Evolutionary conservation across 2,888 invertebrate species (phyloP).

Genomic region (Heliconius ethilla): DNA sequence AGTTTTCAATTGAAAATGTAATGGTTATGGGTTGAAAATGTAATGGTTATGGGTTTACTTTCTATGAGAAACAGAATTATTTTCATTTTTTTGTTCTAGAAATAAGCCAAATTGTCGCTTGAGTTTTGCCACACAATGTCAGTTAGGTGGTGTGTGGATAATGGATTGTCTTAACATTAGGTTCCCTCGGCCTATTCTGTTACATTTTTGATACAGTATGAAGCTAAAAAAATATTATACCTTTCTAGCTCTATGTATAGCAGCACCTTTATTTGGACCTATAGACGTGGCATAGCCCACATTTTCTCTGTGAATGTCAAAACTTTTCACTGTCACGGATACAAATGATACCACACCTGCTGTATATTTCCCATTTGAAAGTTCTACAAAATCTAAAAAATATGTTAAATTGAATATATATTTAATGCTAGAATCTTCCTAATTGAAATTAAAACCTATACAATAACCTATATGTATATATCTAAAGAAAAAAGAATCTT

Average conservation of each 20-base stretch:
- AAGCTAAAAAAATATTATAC: slow-evolving; percentile 42
- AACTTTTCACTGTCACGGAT: slow-evolving; percentile 66
- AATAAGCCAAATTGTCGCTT: too few species aligned
- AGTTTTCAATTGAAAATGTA: too few species aligned
- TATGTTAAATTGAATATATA: background rate
- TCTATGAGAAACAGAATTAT: too few species aligned
- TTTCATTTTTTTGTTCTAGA: too few species aligned
- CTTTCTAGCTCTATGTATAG: slow-evolving; percentile 76
- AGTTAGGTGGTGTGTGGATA: background rate
- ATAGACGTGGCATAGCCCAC: slow-evolving; percentile 73
- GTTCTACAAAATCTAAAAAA: slow-evolving; percentile 73
- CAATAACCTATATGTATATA: too few species aligned
- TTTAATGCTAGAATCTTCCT: too few species aligned
- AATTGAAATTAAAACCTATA: too few species aligned
- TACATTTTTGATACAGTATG: background rate
- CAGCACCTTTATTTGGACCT: slow-evolving; percentile 67
- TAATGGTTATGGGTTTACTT: too few species aligned
- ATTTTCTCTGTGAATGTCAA: slow-evolving; percentile 76
- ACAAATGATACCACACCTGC: slow-evolving; percentile 76
- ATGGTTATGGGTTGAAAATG: too few species aligned
- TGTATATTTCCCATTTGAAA: slow-evolving; percentile 67
- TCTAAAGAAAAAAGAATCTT: too few species aligned
- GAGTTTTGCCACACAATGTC: background rate
- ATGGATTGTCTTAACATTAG: background rate
- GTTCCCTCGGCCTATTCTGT: background rate